Evolutionary conservation across 2,113 vertebrate species (phyloP).

Genomic region (Macquaria ambigua): DNA sequence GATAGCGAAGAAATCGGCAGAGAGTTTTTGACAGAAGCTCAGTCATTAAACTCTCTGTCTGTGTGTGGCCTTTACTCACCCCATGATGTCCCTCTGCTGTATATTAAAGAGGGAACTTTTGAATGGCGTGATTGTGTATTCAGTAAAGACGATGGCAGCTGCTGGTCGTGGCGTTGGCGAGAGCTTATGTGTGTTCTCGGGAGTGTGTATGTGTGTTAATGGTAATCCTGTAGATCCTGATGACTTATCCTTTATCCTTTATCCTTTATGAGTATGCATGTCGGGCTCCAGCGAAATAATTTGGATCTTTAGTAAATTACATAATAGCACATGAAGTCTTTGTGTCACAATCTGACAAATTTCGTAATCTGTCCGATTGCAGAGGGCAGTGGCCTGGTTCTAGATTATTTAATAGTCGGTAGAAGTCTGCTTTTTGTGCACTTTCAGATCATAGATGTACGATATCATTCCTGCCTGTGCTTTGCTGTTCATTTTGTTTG

Average conservation of each 20-base stretch:
- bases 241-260: conserved; percentile 63
- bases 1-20: background rate
- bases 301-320: conserved; percentile 57
- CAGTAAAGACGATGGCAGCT: conserved; percentile 74
- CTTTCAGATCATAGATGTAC: background rate
- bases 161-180: conserved; percentile 60
- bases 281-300: conserved; percentile 49
- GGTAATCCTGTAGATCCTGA: conserved; percentile 73
- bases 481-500: background rate
- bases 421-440: background rate
- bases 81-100: conserved; percentile 57
- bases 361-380: conserved; percentile 45
- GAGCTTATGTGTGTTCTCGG: conserved; percentile 61
- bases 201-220: conserved; percentile 64
- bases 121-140: conserved; percentile 79
- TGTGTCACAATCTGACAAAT: conserved; percentile 65
- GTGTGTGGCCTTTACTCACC: conserved; percentile 44
- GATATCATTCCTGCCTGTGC: background rate
- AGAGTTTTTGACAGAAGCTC: conserved; percentile 1
- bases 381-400: background rate
- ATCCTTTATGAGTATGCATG: conserved; percentile 65
- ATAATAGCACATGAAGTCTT: conserved; percentile 58
- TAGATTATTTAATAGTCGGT: background rate
- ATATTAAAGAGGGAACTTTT: conserved; percentile 72
- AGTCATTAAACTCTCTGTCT: conserved; percentile 37